Base-by-base conservation (phyloP, 1,140 invertebrate species). In the Hycleus phaleratus region DNA sequence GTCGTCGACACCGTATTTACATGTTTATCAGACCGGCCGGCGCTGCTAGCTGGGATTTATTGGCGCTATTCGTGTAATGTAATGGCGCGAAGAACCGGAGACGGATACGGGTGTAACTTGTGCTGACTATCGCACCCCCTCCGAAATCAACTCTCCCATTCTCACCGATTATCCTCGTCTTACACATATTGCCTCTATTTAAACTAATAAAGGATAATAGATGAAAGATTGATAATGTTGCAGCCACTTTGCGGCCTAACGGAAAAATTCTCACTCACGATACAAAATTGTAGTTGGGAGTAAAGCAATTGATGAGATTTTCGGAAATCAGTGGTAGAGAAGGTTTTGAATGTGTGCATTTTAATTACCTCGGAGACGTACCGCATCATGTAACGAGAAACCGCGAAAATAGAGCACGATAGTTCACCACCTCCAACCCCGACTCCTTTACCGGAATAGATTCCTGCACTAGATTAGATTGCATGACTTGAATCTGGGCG, bases 21-120 rank as follows among this genome's bases (percentile, higher is more conserved):
- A 68, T 68, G 66, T 68, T 68, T 68, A 68, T 68, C 64, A 62
- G 56, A 56, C 64, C 56, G 51, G 57, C 59, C 40, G 59, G 58
- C 56, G 59, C 59, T 60, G 50, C 49, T 26, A 44, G n/a, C 26
- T 51, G 45, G 48, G 56, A 68, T 68, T 68, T 68, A 68, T 68
- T 60, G 66, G 49, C 52, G 58, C 60, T 52, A 56, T 62, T 63
- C 61, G 61, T 56, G 54, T 58, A 57, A 59, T 60, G 61, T 63
- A 65, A 63, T 63, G 60, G 64, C 56, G 61, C 66, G 58, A 62
- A 59, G 55, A 65, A 65, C 60, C 63, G 63, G 65, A 67, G 63
- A 67, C 65, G 64, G 64, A 65, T 65, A 63, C 61, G 64, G 56
- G 58, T 49, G 61, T 59, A 65, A 65, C 64, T 63, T 63, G 64